phyloP scores from a whole-genome alignment of 1,140 invertebrate species.

The Aphelenchoides avenae region DNA sequence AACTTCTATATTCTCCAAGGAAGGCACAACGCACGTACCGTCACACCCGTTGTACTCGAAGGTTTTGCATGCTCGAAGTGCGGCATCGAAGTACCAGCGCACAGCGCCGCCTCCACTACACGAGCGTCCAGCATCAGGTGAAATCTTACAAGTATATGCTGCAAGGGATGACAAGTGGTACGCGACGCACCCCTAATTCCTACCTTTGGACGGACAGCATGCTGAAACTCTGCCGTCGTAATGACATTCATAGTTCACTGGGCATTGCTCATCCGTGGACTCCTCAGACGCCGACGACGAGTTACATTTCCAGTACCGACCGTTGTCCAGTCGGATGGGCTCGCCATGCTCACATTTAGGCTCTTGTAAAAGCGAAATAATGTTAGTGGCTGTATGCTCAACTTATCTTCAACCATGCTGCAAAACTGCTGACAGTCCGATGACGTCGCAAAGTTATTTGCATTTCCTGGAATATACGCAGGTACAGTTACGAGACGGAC shows the following conservation, averaged over 20 bases:
- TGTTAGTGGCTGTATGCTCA: constrained; percentile 4
- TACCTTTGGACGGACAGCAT: constrained; percentile 35
- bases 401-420: constrained; percentile 19
- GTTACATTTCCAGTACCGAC: constrained; percentile 33
- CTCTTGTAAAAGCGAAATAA: constrained; percentile 25
- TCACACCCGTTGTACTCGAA: constrained; percentile 39
- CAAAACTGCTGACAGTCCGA: constrained; percentile 30
- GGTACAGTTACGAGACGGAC: too few species aligned
- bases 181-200: too few species aligned
- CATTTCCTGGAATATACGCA: too few species aligned
- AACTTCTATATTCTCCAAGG: too few species aligned
- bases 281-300: constrained; percentile 2
- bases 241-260: constrained; percentile 36
- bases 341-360: constrained; percentile 31
- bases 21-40: too few species aligned
- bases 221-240: constrained; percentile 29
- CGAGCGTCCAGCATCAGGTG: constrained; percentile 11
- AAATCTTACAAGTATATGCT: constrained; percentile 25
- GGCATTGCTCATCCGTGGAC: constrained; percentile 21
- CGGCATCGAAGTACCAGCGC: constrained; percentile 34
- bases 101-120: constrained; percentile 21
- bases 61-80: constrained; percentile 18
- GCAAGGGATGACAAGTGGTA: too few species aligned
- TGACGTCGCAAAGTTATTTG: constrained; percentile 31
- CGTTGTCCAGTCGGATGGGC: constrained; percentile 23